These are phyloP conservation scores for Nothoprocta perdicaria DNA, from an alignment of 2,113 vertebrate genomes.

Conservation along the genomic window DNA sequence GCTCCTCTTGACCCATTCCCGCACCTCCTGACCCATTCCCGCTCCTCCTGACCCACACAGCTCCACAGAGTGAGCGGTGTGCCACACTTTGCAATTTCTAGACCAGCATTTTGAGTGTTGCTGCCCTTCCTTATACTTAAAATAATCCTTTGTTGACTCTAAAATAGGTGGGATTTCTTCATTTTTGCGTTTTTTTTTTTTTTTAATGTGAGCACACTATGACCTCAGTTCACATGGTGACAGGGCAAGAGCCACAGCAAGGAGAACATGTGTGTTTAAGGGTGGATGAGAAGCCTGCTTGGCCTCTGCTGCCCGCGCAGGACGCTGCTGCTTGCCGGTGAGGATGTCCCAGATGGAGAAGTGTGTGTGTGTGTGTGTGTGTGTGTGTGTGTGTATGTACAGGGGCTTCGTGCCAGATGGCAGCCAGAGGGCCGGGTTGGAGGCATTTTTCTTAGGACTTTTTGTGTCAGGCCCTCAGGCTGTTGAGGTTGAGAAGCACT, in stretches of 20 bases:
- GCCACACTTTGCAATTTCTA: neutral
- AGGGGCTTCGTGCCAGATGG: neutral
- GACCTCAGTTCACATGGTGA: neutral
- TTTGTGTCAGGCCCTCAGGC: neutral
- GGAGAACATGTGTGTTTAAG: neutral
- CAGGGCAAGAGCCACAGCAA: neutral
- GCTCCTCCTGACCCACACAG: neutral
- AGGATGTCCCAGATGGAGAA: neutral
- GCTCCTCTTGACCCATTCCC: neutral
- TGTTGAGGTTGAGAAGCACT: neutral
- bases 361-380: neutral
- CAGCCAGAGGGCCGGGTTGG: neutral
- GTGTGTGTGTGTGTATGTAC: no score
- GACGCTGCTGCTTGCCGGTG: neutral
- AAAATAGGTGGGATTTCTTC: neutral
- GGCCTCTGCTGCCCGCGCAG: neutral
- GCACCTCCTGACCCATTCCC: no score
- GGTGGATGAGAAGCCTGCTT: neutral
- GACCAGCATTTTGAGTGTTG: fast-evolving
- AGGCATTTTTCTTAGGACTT: neutral
- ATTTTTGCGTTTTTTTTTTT: neutral
- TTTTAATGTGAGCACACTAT: neutral
- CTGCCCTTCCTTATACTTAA: neutral
- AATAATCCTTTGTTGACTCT: neutral
- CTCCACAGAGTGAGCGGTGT: neutral